Conservation (phyloP, 2,888 invertebrate species). For the Apamea anceps region DNA sequence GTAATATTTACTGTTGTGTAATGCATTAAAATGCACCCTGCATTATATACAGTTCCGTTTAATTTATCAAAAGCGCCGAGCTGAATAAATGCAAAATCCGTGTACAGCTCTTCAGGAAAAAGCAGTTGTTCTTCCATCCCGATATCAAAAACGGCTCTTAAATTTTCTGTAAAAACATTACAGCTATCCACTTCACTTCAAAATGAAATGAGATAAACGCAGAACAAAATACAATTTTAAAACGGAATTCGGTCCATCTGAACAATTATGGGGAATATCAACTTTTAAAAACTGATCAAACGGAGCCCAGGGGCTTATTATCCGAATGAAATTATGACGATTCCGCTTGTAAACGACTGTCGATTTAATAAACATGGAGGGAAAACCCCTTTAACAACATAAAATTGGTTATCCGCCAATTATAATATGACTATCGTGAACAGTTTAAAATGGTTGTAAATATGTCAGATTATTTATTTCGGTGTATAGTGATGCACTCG, state of each 20-base stretch:
- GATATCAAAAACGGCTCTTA: constrained; percentile 31
- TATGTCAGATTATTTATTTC: constrained; percentile 28
- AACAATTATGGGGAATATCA: constrained; percentile 55
- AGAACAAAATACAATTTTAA: constrained; percentile 49
- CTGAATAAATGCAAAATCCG: constrained; percentile 29
- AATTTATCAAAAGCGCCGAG: constrained; percentile 15
- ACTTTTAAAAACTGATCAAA: constrained; percentile 62
- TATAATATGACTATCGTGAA: constrained; percentile 36
- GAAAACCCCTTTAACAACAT: constrained; percentile 16
- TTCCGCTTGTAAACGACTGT: constrained; percentile 44
- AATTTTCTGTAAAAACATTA: constrained; percentile 33
- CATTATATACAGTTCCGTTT: background rate
- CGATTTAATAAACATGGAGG: constrained; percentile 44
- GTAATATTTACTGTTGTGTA: background rate
- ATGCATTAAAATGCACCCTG: background rate
- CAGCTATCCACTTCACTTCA: constrained; percentile 28
- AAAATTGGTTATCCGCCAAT: constrained; percentile 42
- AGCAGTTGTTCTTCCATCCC: constrained; percentile 7
- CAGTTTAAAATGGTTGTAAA: constrained; percentile 22
- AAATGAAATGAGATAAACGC: constrained; percentile 43
- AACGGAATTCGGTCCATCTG: constrained; percentile 28
- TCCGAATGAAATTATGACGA: constrained; percentile 59
- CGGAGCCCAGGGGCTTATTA: constrained; percentile 50
- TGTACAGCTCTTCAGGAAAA: constrained; percentile 11
- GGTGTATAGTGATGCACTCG: background rate